Evolutionary conservation across 2,113 vertebrate species (phyloP), one percentile per base, ranked within the genome.

Genomic region (Acrocephalus arundinaceus): DNA sequence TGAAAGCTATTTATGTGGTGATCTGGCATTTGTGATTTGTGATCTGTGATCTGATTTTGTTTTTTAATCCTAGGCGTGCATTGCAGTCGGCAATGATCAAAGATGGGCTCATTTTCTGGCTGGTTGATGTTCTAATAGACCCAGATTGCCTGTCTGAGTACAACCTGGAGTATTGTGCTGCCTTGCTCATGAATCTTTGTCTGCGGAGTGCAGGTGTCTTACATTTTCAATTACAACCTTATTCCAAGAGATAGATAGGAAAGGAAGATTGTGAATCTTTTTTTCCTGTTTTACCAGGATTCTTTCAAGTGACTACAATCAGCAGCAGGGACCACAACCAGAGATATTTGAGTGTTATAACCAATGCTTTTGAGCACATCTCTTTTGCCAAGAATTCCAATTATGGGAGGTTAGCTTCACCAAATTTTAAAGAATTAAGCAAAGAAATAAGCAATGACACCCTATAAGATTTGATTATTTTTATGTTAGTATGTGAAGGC

Each of bases 151-250:
- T 99, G 61, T 99, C 98, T 10, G 99, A 99, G 97, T 99, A 99
- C 97, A 99, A 98, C 0, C 97, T 99, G 94, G 98, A 98, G 85
- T 99, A 99, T 88, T 98, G 98, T 2, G 98, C 98, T 63, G 98
- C 99, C 49, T 96, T 99, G 94, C 98, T 99, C 35, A 99, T 99
- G 99, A 99, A 99, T 94, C 98, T 99, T 61, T 99, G 99, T 95
- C 98, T 99, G 73, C 98, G 99, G 37, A 99, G 98, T 9, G 96
- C 98, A 99, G 99, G 99, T 99, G 75, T 48, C 54, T 76, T 35
- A 16, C 21, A 54, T 59, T 83, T 58, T 51, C 31, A 91, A 61
- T 82, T 94, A 41, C 15, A 59, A 14, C 55, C 16, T 66, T 91
- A 55, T 84, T 84, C 39, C 51, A 77, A 45, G 41, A 48, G 72